Conservation (phyloP, 64 coral and sea anemone species). For the Trachythela sp. region DNA sequence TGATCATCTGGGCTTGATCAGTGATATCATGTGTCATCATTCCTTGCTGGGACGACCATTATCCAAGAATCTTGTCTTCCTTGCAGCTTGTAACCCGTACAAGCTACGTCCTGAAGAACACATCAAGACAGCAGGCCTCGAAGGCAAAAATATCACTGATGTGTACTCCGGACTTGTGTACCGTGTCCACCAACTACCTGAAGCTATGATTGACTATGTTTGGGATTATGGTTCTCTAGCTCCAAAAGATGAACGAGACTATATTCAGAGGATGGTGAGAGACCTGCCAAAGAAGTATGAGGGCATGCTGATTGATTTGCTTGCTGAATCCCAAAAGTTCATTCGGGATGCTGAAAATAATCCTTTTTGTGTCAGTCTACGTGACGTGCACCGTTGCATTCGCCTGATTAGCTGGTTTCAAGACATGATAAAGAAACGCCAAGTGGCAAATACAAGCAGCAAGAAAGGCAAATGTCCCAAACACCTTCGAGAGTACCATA, state of each 20-base stretch:
- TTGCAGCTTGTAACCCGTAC: conserved; percentile 96
- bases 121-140: conserved; percentile 75
- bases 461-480: neutral
- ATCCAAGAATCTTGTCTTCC: conserved; percentile 58
- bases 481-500: neutral
- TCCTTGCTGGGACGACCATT: conserved; percentile 56
- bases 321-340: conserved; percentile 61
- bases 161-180: conserved; percentile 81
- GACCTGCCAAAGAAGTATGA: conserved; percentile 26
- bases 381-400: conserved; percentile 70
- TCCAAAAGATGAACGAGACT: conserved; percentile 60
- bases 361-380: conserved; percentile 79
- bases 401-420: conserved; percentile 72
- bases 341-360: conserved; percentile 60
- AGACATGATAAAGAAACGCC: conserved; percentile 14
- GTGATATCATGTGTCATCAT: conserved; percentile 65
- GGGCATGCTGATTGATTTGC: conserved; percentile 46
- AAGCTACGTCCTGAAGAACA: conserved; percentile 52
- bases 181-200: conserved; percentile 82
- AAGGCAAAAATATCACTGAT: conserved; percentile 60
- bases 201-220: conserved; percentile 95
- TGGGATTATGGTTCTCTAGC: conserved; percentile 89
- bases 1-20: conserved; percentile 65
- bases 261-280: conserved; percentile 89
- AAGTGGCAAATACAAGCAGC: neutral